Percentiles rank a stretch among this genome's conserved stretches.
Evolutionary conservation across 1,140 invertebrate species (phyloP).

Genomic region (Gonioctena quinquepunctata): DNA sequence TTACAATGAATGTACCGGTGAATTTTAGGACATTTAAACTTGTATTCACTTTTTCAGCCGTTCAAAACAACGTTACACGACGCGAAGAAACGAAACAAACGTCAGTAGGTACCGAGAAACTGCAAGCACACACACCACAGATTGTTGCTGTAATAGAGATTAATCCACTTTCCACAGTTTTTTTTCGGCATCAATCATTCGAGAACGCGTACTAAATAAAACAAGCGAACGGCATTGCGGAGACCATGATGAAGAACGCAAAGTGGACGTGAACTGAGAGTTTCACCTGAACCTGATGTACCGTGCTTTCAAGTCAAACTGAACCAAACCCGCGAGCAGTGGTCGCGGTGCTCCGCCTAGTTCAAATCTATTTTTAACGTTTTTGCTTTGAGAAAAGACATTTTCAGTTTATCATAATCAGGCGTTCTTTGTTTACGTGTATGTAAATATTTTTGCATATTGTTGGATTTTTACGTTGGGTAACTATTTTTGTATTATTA

Average conservation of each 20-base stretch:
- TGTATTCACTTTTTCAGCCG: neutral
- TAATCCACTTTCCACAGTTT: slow-evolving; percentile 3
- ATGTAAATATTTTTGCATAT: slow-evolving; percentile 15
- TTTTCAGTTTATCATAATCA: slow-evolving; percentile 17
- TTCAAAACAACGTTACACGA: neutral
- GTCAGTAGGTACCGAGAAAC: neutral
- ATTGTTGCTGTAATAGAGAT: neutral
- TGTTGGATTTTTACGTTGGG: slow-evolving; percentile 7
- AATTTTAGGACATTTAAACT: neutral
- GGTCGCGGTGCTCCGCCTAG: slow-evolving; percentile 1
- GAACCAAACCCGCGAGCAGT: neutral
- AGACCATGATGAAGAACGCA: neutral
- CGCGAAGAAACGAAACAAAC: neutral
- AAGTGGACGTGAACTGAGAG: neutral
- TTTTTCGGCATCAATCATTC: neutral
- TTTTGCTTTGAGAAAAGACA: slow-evolving; percentile 9
- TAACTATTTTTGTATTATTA: neutral
- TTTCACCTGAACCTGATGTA: neutral
- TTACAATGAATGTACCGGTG: too few relatives aligned
- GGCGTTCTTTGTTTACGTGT: slow-evolving; percentile 1
- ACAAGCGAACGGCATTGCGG: neutral
- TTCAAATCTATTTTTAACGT: slow-evolving; percentile 9
- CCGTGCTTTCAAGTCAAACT: neutral
- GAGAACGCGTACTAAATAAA: neutral
- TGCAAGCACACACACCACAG: neutral